Conservation (phyloP, 2,797 vertebrate species). For the Momotus momota region DNA sequence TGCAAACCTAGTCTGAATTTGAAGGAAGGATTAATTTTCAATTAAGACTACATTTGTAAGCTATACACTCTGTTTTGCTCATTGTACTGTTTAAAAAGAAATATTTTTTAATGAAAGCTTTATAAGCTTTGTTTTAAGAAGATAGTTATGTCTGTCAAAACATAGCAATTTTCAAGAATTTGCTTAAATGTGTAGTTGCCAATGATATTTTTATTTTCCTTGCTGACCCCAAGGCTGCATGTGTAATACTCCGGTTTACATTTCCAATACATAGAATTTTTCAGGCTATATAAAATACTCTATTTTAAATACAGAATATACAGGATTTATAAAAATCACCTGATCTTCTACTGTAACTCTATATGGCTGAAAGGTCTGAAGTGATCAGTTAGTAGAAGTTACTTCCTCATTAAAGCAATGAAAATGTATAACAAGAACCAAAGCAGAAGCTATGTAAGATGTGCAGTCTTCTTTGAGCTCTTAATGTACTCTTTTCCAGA, state of each 20-base stretch:
- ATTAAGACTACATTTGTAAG: background rate
- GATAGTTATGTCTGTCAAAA: background rate
- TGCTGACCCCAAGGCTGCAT: background rate
- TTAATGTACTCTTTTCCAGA: background rate
- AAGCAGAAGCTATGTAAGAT: background rate
- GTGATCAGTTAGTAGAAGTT: background rate
- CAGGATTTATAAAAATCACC: background rate
- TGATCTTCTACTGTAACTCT: background rate
- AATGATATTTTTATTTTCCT: background rate
- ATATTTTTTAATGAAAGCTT: background rate
- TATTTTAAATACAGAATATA: background rate
- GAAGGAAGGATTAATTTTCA: background rate
- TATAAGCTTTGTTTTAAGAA: background rate
- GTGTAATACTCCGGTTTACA: background rate
- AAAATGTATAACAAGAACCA: background rate
- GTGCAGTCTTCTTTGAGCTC: background rate
- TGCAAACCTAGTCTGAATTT: background rate
- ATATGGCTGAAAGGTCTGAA: background rate
- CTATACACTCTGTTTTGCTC: accelerated
- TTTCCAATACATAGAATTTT: background rate
- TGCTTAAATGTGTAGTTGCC: background rate
- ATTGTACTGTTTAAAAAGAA: background rate
- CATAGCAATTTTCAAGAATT: background rate
- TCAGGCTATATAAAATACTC: background rate
- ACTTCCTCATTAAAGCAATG: background rate